Evolutionary conservation across 2,888 invertebrate genomes (phyloP).

Genomic region (Acanthosoma haemorrhoidale): DNA sequence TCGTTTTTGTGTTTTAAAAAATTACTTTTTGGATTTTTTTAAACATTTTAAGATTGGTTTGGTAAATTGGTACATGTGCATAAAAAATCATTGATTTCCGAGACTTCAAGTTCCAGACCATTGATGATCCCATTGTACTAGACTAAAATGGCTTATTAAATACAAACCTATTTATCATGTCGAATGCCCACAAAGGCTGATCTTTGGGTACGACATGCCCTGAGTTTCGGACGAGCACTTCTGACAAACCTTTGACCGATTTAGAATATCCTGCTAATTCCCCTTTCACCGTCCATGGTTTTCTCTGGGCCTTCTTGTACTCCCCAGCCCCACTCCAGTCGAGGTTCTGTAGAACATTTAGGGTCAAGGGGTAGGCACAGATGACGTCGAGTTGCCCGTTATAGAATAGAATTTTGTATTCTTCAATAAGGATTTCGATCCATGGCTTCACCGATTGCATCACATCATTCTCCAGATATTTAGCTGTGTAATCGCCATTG

Average conservation of each 20-base stretch:
- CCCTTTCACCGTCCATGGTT: conserved; percentile 59
- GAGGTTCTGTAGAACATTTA: conserved; percentile 67
- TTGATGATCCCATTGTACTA: too few species aligned
- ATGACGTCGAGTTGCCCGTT: conserved; percentile 89
- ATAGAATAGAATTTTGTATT: conserved; percentile 72
- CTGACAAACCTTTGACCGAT: conserved; percentile 63
- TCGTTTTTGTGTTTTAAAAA: too few species aligned
- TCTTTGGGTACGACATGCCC: conserved; percentile 79
- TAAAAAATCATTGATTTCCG: too few species aligned
- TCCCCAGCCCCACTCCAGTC: conserved; percentile 61
- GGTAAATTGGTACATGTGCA: too few species aligned
- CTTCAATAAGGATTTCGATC: conserved; percentile 61
- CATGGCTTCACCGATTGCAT: conserved; percentile 74
- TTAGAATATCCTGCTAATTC: conserved; percentile 73
- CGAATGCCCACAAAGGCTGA: conserved; percentile 70
- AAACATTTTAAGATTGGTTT: too few species aligned
- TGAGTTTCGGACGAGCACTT: conserved; percentile 69
- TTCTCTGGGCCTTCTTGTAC: conserved; percentile 61
- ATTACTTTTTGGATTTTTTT: too few species aligned
- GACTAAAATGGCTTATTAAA: conserved; percentile 53
- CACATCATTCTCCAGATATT: conserved; percentile 65
- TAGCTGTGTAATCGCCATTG: conserved; percentile 55
- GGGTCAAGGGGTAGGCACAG: conserved; percentile 79
- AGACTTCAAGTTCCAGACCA: too few species aligned
- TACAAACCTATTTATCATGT: conserved; percentile 66